Percentiles rank a stretch among this genome's conserved stretches.
phyloP scores from a whole-genome alignment of 2,888 invertebrate genomes.

The Hemaris fuciformis region DNA sequence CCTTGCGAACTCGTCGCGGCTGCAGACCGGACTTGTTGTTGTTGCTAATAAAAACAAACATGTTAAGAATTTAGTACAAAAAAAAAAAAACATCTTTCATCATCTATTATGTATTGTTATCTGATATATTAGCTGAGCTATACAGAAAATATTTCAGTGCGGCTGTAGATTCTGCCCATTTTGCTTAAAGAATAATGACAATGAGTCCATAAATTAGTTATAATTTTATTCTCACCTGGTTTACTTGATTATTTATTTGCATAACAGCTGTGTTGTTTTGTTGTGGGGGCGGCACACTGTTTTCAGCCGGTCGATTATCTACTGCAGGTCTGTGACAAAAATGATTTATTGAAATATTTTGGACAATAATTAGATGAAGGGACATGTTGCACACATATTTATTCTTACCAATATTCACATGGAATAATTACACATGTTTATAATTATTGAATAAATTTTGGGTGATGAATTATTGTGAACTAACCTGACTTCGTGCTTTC shows the following conservation, averaged over 20 bases:
- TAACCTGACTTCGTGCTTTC: slow-evolving; percentile 62
- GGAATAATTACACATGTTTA: too few species aligned
- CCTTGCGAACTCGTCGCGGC: slow-evolving; percentile 33
- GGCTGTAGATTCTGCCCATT: too few species aligned
- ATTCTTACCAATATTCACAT: too few species aligned
- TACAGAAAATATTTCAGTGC: too few species aligned
- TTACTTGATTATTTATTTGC: slow-evolving; percentile 74
- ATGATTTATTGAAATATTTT: too few species aligned
- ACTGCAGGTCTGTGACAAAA: slow-evolving; percentile 44
- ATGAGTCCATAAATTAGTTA: neutral
- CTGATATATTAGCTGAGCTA: too few species aligned
- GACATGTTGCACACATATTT: too few species aligned
- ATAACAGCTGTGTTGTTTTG: slow-evolving; percentile 63
- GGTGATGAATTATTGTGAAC: neutral
- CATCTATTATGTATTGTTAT: too few species aligned
- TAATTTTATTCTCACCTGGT: slow-evolving; percentile 19
- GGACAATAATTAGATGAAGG: too few species aligned
- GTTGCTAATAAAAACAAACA: slow-evolving; percentile 13
- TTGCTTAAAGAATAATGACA: neutral
- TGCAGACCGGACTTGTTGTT: slow-evolving; percentile 57
- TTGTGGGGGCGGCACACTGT: slow-evolving; percentile 49
- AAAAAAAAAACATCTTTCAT: too few species aligned
- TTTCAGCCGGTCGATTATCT: slow-evolving; percentile 55
- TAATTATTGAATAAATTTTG: neutral
- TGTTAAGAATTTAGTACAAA: neutral